Conservation (phyloP, 1,140 invertebrate genomes). For the Glossosoma conforme region DNA sequence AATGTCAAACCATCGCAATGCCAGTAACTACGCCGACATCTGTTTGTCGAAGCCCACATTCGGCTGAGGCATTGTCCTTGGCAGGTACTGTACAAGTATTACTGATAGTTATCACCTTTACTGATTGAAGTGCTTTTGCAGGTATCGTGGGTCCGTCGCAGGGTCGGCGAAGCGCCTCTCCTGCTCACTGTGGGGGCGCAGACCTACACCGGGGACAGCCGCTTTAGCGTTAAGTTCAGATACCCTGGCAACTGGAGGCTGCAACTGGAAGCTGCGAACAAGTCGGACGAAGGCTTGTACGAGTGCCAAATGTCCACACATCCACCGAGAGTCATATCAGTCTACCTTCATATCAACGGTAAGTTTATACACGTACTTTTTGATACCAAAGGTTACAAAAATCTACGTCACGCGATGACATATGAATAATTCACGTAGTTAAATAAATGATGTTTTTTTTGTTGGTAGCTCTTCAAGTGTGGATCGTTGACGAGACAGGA, state of each 20-base stretch:
- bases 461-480: conserved; percentile 63
- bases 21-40: too few relatives aligned
- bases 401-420: neutral
- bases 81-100: too few relatives aligned
- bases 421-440: neutral
- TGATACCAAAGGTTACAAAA: neutral
- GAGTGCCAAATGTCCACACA: conserved; percentile 75
- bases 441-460: neutral
- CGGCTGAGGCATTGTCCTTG: too few relatives aligned
- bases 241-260: conserved; percentile 75
- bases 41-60: too few relatives aligned
- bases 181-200: conserved; percentile 63
- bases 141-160: conserved; percentile 68
- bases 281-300: conserved; percentile 67
- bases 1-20: neutral
- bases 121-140: too few relatives aligned
- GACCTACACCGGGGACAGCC: conserved; percentile 68
- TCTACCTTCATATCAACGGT: conserved; percentile 69
- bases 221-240: conserved; percentile 68
- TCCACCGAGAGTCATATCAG: conserved; percentile 67
- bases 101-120: too few relatives aligned
- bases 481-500: conserved; percentile 69
- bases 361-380: conserved; percentile 34
- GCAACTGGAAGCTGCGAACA: conserved; percentile 62
- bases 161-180: conserved; percentile 58